Evolutionary conservation across 2,888 invertebrate species (phyloP).

Genomic region (Acrocera orbiculus): DNA sequence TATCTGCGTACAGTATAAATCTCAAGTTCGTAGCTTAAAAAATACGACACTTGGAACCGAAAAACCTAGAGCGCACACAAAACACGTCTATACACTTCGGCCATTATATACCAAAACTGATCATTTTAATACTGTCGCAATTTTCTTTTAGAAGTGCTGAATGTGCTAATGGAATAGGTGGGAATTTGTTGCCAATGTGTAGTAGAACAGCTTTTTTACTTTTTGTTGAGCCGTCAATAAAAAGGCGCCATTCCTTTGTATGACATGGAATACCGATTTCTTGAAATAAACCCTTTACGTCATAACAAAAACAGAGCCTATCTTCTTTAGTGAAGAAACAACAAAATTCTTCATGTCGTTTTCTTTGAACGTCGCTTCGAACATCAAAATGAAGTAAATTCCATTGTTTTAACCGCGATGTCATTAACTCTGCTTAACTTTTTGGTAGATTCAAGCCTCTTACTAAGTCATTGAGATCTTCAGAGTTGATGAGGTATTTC

Average conservation of each 20-base stretch:
- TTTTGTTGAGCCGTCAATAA: neutral
- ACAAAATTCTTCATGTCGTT: slow-evolving; percentile 3
- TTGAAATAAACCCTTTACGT: slow-evolving; percentile 3
- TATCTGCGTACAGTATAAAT: too few species aligned
- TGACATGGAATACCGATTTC: neutral
- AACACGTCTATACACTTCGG: too few species aligned
- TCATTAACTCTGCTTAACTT: neutral
- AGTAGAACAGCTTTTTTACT: neutral
- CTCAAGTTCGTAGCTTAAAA: too few species aligned
- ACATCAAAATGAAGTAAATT: neutral
- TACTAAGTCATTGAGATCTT: too few species aligned
- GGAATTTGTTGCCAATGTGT: neutral
- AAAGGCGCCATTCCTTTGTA: neutral
- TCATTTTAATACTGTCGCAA: neutral
- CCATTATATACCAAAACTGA: too few species aligned
- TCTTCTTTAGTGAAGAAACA: slow-evolving; percentile 1
- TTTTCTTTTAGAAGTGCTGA: neutral
- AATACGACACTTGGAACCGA: too few species aligned
- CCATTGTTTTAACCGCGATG: neutral
- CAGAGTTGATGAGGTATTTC: too few species aligned
- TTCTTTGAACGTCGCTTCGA: slow-evolving; percentile 1
- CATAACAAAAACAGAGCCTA: slow-evolving; percentile 4
- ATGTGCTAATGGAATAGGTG: neutral
- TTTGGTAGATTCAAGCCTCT: neutral
- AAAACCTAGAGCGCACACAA: too few species aligned